phyloP scores from a whole-genome alignment of 2,113 vertebrate species.

The Jacana jacana region DNA sequence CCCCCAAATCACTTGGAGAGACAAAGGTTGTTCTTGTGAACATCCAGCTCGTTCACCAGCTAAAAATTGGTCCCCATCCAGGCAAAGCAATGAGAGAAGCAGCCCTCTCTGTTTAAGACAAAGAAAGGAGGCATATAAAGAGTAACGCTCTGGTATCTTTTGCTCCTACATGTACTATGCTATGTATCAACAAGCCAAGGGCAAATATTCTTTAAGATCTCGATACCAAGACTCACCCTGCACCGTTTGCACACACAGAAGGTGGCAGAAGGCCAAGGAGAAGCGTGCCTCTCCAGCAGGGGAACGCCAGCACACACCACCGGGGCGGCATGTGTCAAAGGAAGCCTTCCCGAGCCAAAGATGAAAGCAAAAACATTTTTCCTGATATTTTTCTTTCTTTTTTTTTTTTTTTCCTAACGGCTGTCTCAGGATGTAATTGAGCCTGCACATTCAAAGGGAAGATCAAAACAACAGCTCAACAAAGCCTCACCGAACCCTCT shows the following conservation, averaged over 20 bases:
- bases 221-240: conserved; percentile 23
- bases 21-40: neutral
- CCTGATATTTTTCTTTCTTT: neutral
- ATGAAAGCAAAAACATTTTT: conserved; percentile 47
- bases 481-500: conserved; percentile 18
- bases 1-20: neutral
- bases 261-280: conserved; percentile 46
- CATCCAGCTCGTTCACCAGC: neutral
- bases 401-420: neutral
- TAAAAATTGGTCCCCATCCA: neutral
- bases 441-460: conserved; percentile 21
- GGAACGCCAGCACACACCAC: neutral
- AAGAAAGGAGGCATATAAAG: neutral
- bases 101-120: neutral
- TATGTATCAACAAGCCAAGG: conserved; percentile 50
- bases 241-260: neutral
- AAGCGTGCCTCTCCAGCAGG: neutral
- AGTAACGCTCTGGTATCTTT: neutral
- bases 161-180: conserved; percentile 36
- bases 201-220: conserved; percentile 56
- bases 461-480: conserved; percentile 54
- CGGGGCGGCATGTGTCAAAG: neutral
- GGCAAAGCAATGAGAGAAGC: neutral
- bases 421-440: conserved; percentile 55
- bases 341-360: conserved; percentile 35